Base-by-base conservation (phyloP, 1,140 invertebrate species). In the Drosophila ercepeae region DNA sequence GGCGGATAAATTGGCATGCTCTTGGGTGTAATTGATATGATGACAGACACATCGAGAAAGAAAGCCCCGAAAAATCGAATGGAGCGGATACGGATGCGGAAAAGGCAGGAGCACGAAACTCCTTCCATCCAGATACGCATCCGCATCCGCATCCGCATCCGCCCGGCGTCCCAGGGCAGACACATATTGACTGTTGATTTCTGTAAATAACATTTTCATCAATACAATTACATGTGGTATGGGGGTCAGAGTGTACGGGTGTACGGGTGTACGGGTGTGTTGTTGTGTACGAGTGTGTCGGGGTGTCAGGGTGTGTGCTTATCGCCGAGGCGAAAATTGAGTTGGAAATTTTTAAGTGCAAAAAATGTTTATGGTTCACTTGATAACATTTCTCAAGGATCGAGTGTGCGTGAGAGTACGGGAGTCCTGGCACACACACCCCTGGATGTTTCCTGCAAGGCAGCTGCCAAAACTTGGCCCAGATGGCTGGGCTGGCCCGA, bases 121-220 rank as follows among this genome's bases (percentile, higher is more conserved):
- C 60, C 36, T 34, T 55, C 59, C 11, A 36, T 19, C 5, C 49
- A 16, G 5, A 11, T 18, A 16, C 60, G 18, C 39, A 27, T 34
- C 53, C 27, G 55, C 55, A 59, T 44, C 59, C 58, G 53, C 41
- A 52, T 27, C 16, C 14, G 13, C 5, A 49, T 34, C 4, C 49
- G 7, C 13, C 9, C 44, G 19, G 16, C 53, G 13, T 21, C 42
- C 27, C 55, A 29, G 18, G 16, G 23, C 53, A 64, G 60, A 65
- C 71, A 55, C 71, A 74, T 48, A 74, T 74, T 81, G 59, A 70
- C 70, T 75, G 53, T 75, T 59, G 70, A 54, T 49, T 61, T 76
- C 76, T 84, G 81, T 73, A 84, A 84, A 86, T 72, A 86, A 84
- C 81, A 77, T 86, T 76, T 84, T 86, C 81, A 84, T 86, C 81